These are phyloP conservation scores for Ciona savignyi DNA, from an alignment of 23 tunicate genomes.

Conservation along the genomic window DNA sequence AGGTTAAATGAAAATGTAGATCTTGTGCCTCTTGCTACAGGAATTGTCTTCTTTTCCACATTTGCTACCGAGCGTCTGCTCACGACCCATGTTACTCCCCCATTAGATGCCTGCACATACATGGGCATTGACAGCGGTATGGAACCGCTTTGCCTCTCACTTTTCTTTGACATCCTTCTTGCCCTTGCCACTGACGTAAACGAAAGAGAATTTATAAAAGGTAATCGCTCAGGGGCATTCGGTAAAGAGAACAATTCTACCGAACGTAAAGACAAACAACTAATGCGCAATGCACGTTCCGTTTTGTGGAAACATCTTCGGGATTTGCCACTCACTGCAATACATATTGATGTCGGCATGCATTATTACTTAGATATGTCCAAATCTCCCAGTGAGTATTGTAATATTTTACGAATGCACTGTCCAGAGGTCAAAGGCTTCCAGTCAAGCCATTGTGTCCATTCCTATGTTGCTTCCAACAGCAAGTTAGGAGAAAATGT, in stretches of 20 bases:
- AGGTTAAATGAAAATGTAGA: neutral
- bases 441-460: constrained; percentile 5
- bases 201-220: constrained; percentile 60
- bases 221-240: constrained; percentile 51
- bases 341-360: constrained; percentile 6
- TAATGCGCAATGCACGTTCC: constrained; percentile 49
- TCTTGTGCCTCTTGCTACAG: constrained; percentile 55
- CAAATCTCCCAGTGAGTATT: constrained; percentile 34
- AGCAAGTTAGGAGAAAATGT: constrained; percentile 14
- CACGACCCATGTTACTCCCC: constrained; percentile 63
- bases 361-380: constrained; percentile 63
- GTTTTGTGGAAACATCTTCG: constrained; percentile 59
- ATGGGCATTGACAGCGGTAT: constrained; percentile 78
- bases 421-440: constrained; percentile 11
- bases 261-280: neutral
- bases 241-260: constrained; percentile 8
- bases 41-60: constrained; percentile 73
- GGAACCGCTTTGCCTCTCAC: constrained; percentile 66
- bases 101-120: constrained; percentile 90
- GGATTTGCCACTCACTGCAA: constrained; percentile 28
- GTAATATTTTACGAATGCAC: constrained; percentile 3
- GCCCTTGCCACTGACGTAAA: constrained; percentile 52
- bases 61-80: constrained; percentile 60
- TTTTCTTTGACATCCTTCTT: constrained; percentile 82
- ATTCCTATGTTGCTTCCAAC: constrained; percentile 12